A percentile compares a stretch with the other conserved stretches of the same genome.
Conservation (phyloP, 2,113 vertebrate genomes). For the Callorhinus ursinus region DNA sequence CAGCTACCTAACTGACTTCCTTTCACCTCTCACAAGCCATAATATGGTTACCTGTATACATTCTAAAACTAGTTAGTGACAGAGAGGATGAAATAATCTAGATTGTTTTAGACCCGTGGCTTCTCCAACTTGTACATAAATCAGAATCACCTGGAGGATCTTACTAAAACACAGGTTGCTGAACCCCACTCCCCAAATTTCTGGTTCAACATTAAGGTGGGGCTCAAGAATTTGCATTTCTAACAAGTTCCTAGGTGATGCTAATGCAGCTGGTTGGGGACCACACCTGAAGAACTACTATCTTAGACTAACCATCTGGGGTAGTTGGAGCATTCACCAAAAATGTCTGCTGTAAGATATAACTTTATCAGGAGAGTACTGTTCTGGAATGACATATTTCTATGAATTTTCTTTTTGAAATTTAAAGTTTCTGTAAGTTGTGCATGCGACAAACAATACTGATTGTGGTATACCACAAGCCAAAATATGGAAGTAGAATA, state of each 20-base stretch:
- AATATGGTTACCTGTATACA: not conserved
- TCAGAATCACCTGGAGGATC: not conserved
- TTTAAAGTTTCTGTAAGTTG: not conserved
- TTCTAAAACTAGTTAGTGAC: not conserved
- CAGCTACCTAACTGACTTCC: not conserved
- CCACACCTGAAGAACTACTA: not conserved
- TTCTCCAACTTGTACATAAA: not conserved
- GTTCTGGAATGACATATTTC: not conserved
- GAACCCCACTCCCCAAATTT: not conserved
- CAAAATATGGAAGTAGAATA: slow-evolving; percentile 37
- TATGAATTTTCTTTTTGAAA: slow-evolving; percentile 54
- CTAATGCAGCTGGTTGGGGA: not conserved
- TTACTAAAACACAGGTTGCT: not conserved
- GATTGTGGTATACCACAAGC: slow-evolving; percentile 16
- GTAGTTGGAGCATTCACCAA: not conserved
- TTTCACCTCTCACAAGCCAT: not conserved
- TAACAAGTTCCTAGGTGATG: not conserved
- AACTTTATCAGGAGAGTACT: not conserved
- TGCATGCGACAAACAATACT: slow-evolving; percentile 15
- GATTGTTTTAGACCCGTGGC: not conserved
- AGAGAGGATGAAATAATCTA: not conserved
- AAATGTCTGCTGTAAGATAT: not conserved
- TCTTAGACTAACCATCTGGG: not conserved
- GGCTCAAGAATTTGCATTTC: not conserved
- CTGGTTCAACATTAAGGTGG: not conserved